Conservation (phyloP, 2,797 vertebrate genomes). For the Myripristis murdjan region DNA sequence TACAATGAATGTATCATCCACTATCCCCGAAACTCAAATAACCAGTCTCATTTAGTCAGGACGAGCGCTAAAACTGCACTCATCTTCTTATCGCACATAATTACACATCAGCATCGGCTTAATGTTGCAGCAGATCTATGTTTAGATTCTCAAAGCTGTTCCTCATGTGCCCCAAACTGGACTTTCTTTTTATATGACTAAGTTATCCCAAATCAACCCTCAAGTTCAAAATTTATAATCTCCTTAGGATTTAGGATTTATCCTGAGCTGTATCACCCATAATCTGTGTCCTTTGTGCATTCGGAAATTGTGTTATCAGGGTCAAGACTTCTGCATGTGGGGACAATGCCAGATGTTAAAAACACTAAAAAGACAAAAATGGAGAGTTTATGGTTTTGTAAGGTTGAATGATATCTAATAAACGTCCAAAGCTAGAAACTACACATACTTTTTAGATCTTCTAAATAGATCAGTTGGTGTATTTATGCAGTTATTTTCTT, state of each 20-base stretch:
- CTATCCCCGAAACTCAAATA: slow-evolving; percentile 55
- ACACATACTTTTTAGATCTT: slow-evolving; percentile 3
- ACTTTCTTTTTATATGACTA: slow-evolving; percentile 12
- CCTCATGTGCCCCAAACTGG: slow-evolving; percentile 26
- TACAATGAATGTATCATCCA: slow-evolving; percentile 61
- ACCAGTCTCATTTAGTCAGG: slow-evolving; percentile 69
- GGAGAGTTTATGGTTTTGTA: slow-evolving; percentile 7
- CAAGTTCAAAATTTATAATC: slow-evolving; percentile 44
- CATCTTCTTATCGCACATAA: slow-evolving; percentile 75
- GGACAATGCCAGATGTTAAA: slow-evolving; percentile 30
- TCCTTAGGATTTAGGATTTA: slow-evolving; percentile 43
- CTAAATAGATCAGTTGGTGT: slow-evolving; percentile 15
- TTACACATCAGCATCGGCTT: slow-evolving; percentile 68
- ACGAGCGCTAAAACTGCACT: slow-evolving; percentile 65
- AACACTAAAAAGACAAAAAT: slow-evolving; percentile 25
- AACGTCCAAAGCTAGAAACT: slow-evolving; percentile 10
- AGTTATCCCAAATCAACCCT: slow-evolving; percentile 39
- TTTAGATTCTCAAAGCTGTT: slow-evolving; percentile 42
- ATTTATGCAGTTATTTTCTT: slow-evolving; percentile 27
- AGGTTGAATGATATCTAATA: not conserved
- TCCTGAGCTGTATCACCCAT: slow-evolving; percentile 42
- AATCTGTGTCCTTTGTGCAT: slow-evolving; percentile 33
- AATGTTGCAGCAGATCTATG: slow-evolving; percentile 43
- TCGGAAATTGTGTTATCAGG: slow-evolving; percentile 6
- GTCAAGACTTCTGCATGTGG: slow-evolving; percentile 19